Percentiles rank a stretch among this genome's conserved stretches.
phyloP scores from a whole-genome alignment of 2,888 invertebrate species.

The Mellilla xanthometata region DNA sequence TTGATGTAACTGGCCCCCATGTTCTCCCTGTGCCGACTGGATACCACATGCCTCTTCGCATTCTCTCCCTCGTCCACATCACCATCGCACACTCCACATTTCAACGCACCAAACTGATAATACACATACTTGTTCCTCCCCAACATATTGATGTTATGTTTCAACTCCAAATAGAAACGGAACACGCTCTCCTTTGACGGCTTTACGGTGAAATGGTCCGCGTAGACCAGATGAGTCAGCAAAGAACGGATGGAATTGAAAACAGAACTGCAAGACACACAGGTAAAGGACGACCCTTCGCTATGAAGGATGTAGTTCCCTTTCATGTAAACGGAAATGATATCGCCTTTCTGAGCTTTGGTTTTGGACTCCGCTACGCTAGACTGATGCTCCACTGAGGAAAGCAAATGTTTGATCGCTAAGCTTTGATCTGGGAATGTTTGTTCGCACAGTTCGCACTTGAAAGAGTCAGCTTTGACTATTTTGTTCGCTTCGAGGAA shows the following conservation, averaged over 20 bases:
- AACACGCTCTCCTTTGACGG: constrained; percentile 65
- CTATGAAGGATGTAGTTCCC: constrained; percentile 65
- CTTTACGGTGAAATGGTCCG: constrained; percentile 60
- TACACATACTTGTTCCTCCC: constrained; percentile 69
- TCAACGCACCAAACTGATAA: constrained; percentile 64
- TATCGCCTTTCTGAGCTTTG: constrained; percentile 57
- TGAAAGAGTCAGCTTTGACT: constrained; percentile 35
- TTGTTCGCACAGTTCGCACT: constrained; percentile 56
- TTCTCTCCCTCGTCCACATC: constrained; percentile 66
- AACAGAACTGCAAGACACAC: constrained; percentile 54
- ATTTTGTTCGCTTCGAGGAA: constrained; percentile 53
- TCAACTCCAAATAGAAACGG: constrained; percentile 71
- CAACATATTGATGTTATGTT: constrained; percentile 72
- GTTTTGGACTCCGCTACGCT: constrained; percentile 49
- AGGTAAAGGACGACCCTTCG: constrained; percentile 62
- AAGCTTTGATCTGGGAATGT: constrained; percentile 48
- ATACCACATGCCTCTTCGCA: constrained; percentile 70
- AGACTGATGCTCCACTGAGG: constrained; percentile 59
- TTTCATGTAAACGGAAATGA: constrained; percentile 70
- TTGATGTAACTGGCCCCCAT: constrained; percentile 74
- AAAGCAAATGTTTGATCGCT: constrained; percentile 55
- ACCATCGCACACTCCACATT: constrained; percentile 68
- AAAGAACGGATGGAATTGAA: constrained; percentile 68
- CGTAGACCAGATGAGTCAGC: constrained; percentile 63
- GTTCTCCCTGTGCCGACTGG: constrained; percentile 64